Base-by-base conservation (phyloP, 2,888 invertebrate species). In the Lasioglossum figueresi region DNA sequence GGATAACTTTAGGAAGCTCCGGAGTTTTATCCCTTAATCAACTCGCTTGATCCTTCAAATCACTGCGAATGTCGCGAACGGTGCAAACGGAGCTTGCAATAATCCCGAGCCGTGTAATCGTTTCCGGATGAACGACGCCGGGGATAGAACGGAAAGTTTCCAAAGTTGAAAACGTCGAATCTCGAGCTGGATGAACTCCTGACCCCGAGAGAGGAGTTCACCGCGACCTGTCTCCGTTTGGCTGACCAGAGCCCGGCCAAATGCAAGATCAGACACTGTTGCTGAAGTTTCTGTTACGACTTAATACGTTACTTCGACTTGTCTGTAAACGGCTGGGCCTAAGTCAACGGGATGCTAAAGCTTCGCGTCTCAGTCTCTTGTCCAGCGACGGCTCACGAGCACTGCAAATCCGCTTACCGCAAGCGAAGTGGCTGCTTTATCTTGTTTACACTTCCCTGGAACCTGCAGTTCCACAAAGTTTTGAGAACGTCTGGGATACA, bases 181-280 rank as follows among this genome's bases (percentile, higher is more conserved):
- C 78, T 83, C 81, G 79, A 85, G 73, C 83, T 76, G 72, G 48
- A 59, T 83, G 89, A 89, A 89, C 89, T 86, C 84, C 80, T 82
- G 85, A 86, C 87, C 84, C 37, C 68, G 59, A 40, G 37, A 43
- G n/a, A 43, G 12, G 4, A 56, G 71, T 45, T 43, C 66, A 48
- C 56, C 75, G 70, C 68, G 37, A 2, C 34, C 45, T 76, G 75
- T 66, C 78, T 56, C 75, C 76, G n/a, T 56, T 56, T 66, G 63
- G 52, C 77, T 80, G 74, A 71, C 81, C 83, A 77, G 75, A 66
- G 43, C 56, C 1, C 66, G 81, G 82, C 70, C 77, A 59, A 74
- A 74, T 63, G 76, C 76, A 70, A 56, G 76, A 82, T 77, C 84
- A 74, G 82, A 74, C 56, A 12, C 84, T 83, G 73, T 52, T 70